Conservation (phyloP, 2,888 invertebrate species). For the Sicus ferrugineus region DNA sequence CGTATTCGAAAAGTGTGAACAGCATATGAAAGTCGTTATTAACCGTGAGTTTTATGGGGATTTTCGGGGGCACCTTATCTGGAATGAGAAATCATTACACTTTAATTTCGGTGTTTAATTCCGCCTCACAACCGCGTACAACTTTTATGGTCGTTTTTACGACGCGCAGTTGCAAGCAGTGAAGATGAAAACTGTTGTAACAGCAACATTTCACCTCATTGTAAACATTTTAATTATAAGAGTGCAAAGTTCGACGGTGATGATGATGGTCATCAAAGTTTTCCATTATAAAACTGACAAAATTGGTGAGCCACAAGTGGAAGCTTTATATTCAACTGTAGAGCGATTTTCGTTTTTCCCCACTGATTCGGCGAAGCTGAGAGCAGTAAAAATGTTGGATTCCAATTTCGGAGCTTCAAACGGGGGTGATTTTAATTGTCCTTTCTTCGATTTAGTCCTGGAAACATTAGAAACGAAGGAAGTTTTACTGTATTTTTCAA, state of each 20-base stretch:
- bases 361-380: no score
- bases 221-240: conserved; percentile 30
- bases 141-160: conserved; percentile 18
- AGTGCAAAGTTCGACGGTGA: background rate
- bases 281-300: conserved; percentile 19
- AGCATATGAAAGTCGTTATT: conserved; percentile 8
- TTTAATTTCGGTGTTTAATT: conserved; percentile 23
- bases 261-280: conserved; percentile 17
- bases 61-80: conserved; percentile 43
- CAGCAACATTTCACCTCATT: conserved; percentile 26
- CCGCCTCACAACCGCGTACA: no score
- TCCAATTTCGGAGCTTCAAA: no score
- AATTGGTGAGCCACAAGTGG: no score
- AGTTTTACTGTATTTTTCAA: background rate
- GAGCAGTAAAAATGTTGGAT: no score
- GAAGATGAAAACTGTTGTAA: conserved; percentile 22
- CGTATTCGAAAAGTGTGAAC: conserved; percentile 11
- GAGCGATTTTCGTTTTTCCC: no score
- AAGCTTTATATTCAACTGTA: no score
- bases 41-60: conserved; percentile 15
- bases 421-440: no score
- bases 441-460: no score
- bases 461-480: no score
- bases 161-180: conserved; percentile 7
- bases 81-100: conserved; percentile 45